A percentile compares a stretch with the other conserved stretches of the same genome.
Conservation (phyloP, 1,140 invertebrate species). For the Pygmarrhopalites habei region DNA sequence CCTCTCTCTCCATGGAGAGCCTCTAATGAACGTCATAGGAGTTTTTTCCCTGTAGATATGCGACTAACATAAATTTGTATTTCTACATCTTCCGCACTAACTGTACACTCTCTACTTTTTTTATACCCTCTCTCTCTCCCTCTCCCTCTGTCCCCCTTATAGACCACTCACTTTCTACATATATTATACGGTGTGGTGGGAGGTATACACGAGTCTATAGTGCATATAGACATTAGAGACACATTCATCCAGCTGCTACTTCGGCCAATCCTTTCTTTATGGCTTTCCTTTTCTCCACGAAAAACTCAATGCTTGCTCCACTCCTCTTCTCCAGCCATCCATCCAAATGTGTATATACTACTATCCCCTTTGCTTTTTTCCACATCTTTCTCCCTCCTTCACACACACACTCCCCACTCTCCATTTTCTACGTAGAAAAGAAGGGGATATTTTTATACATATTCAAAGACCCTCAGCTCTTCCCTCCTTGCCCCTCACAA, state of each 20-base stretch:
- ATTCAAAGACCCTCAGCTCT: too few relatives aligned
- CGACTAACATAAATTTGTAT: slow-evolving; percentile 6
- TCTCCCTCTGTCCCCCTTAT: too few relatives aligned
- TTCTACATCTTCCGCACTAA: slow-evolving; percentile 1
- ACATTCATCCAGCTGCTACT: neutral
- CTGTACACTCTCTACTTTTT: neutral
- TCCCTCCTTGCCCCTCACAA: too few relatives aligned
- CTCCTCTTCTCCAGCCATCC: slow-evolving; percentile 2
- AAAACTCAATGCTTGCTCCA: neutral
- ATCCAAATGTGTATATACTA: neutral
- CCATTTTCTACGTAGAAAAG: too few relatives aligned
- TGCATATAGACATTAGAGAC: neutral
- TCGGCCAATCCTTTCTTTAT: slow-evolving; percentile 11
- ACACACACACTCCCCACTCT: too few relatives aligned
- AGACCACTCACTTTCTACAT: too few relatives aligned
- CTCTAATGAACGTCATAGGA: slow-evolving; percentile 13
- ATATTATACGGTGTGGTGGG: too few relatives aligned
- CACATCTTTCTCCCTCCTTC: too few relatives aligned
- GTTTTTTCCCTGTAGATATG: slow-evolving; percentile 2
- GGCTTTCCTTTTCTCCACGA: slow-evolving; percentile 1
- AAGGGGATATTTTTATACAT: too few relatives aligned
- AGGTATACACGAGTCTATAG: too few relatives aligned
- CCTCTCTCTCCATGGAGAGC: neutral
- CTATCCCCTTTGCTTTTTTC: too few relatives aligned
- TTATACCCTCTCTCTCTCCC: too few relatives aligned